Conservation (phyloP, 2,113 vertebrate genomes). For the Entelurus aequoreus region DNA sequence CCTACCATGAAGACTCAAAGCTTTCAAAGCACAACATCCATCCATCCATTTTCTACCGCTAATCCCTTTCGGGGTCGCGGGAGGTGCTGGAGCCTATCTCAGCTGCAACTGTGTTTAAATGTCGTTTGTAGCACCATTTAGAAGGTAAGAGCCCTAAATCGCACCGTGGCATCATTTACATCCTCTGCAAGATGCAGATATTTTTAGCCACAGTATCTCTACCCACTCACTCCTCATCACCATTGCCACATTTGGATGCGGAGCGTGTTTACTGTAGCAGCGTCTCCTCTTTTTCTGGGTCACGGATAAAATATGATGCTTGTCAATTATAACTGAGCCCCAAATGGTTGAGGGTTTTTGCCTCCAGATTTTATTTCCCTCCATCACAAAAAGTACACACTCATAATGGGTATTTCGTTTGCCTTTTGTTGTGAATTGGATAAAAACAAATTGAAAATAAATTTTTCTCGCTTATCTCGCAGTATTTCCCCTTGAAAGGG, state of each 20-base stretch:
- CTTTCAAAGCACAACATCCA: too few relatives aligned
- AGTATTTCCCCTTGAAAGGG: too few relatives aligned
- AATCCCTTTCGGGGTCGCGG: too few relatives aligned
- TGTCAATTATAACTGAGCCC: slow-evolving; percentile 31
- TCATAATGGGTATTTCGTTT: too few relatives aligned
- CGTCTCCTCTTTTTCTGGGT: slow-evolving; percentile 39
- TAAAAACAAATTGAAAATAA: too few relatives aligned
- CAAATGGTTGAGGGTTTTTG: background rate
- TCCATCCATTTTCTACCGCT: too few relatives aligned
- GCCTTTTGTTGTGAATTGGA: too few relatives aligned
- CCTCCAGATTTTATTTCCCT: too few relatives aligned
- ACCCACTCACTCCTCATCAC: slow-evolving; percentile 10
- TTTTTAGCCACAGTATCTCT: slow-evolving; percentile 33
- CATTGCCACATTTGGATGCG: slow-evolving; percentile 35
- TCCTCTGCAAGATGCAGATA: slow-evolving; percentile 26
- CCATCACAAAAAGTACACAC: too few relatives aligned
- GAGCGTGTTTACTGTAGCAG: slow-evolving; percentile 27
- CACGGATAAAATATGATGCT: slow-evolving; percentile 34
- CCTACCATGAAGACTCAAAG: background rate
- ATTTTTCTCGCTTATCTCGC: too few relatives aligned
- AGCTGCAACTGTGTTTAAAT: slow-evolving; percentile 1
- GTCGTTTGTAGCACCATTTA: background rate
- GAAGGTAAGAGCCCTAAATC: slow-evolving; percentile 17
- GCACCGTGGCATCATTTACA: slow-evolving; percentile 39
- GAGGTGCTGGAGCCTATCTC: too few relatives aligned